Evolutionary conservation across 35 echinoderm and acorn worm genomes (phyloP).

Genomic region (Strongylocentrotus purpuratus): DNA sequence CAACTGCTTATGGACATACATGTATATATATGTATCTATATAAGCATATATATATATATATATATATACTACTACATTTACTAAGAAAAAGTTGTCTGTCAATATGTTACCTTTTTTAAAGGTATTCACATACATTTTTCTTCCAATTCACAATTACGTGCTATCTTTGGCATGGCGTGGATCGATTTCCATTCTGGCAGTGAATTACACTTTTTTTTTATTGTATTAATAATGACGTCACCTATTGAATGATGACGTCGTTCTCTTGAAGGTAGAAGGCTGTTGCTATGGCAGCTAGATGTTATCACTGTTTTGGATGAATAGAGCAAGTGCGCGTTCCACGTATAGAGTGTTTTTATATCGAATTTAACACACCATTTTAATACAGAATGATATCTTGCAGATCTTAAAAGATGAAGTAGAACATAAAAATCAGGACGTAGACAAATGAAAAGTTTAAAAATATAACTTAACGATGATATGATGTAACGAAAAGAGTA

Average conservation of each 20-base stretch:
- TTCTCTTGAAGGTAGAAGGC: not conserved
- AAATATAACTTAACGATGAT: too few relatives aligned
- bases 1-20: too few relatives aligned
- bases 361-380: too few relatives aligned
- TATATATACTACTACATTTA: too few relatives aligned
- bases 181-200: not conserved
- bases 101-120: not conserved
- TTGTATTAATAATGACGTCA: not conserved
- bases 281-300: not conserved
- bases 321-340: not conserved
- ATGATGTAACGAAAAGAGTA: too few relatives aligned
- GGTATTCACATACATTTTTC: not conserved
- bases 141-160: not conserved
- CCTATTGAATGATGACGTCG: not conserved
- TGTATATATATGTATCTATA: too few relatives aligned
- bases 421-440: too few relatives aligned
- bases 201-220: not conserved
- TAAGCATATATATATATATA: too few relatives aligned
- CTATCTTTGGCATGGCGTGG: not conserved
- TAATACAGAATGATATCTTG: too few relatives aligned
- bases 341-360: not conserved
- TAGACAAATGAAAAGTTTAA: too few relatives aligned
- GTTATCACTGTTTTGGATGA: constrained; percentile 1
- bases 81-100: too few relatives aligned
- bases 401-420: too few relatives aligned